phyloP scores from a whole-genome alignment of 2,888 invertebrate genomes.

The Myopa tessellatipennis region DNA sequence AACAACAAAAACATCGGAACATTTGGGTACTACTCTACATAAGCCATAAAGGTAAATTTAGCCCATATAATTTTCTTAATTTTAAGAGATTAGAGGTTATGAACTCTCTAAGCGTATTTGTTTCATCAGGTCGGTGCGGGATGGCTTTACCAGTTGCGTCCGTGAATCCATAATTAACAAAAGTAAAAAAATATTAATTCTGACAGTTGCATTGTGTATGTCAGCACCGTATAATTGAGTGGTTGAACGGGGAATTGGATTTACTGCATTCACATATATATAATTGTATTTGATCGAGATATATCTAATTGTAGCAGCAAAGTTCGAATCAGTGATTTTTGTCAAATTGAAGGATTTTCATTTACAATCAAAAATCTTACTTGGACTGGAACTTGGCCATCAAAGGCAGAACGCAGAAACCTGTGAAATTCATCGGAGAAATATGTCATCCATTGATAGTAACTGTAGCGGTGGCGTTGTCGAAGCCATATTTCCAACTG shows the following conservation, averaged over 20 bases:
- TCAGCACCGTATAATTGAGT: conserved; percentile 30
- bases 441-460: conserved; percentile 40
- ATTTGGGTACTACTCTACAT: no score
- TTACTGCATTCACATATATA: background rate
- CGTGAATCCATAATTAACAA: no score
- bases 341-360: conserved; percentile 2
- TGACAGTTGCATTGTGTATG: conserved; percentile 46
- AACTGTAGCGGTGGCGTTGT: conserved; percentile 63
- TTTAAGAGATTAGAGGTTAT: no score
- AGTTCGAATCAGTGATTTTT: conserved; percentile 16
- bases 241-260: no score
- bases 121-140: no score
- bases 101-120: no score
- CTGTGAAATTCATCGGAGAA: background rate
- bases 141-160: no score
- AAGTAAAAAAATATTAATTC: conserved; percentile 1
- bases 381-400: conserved; percentile 19
- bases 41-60: no score
- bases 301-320: conserved; percentile 21
- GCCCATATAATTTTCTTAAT: no score
- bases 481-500: conserved; percentile 81
- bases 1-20: no score
- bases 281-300: background rate
- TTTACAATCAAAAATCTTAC: background rate
- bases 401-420: conserved; percentile 39